Evolutionary conservation across 2,888 invertebrate genomes (phyloP).

Genomic region (Theodoxus fluviatilis): DNA sequence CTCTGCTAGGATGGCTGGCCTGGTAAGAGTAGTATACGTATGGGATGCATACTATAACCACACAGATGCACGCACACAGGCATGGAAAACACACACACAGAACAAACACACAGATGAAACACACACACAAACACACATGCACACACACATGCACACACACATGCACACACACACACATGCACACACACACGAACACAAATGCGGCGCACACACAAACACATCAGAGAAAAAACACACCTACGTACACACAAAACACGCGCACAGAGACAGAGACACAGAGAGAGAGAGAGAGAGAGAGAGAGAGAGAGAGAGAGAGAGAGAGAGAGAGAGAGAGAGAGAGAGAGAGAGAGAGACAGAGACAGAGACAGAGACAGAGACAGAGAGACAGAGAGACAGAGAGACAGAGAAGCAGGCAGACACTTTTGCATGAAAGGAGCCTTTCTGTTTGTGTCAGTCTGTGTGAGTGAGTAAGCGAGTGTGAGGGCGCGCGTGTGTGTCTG

Average conservation of each 20-base stretch:
- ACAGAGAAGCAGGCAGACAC: conserved; percentile 10
- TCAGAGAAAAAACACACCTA: not conserved
- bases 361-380: conserved; percentile 17
- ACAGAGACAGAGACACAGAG: conserved; percentile 6
- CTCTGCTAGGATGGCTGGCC: no score
- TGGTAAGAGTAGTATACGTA: no score
- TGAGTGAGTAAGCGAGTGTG: not conserved
- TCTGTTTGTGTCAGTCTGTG: not conserved
- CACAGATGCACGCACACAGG: not conserved
- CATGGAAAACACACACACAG: not conserved
- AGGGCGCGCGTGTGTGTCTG: not conserved
- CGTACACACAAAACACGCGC: no score
- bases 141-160: conserved; percentile 16
- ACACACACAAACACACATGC: conserved; percentile 16
- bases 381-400: conserved; percentile 1
- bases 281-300: conserved; percentile 16
- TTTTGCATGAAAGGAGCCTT: no score
- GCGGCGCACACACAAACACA: not conserved
- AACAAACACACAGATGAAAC: no score
- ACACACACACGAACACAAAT: not conserved
- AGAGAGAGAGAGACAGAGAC: conserved; percentile 15
- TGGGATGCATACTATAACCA: no score
- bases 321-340: not conserved
- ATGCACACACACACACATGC: not conserved
- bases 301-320: not conserved